Evolutionary conservation across 2,113 vertebrate genomes (phyloP).

Genomic region (Argyrosomus japonicus): DNA sequence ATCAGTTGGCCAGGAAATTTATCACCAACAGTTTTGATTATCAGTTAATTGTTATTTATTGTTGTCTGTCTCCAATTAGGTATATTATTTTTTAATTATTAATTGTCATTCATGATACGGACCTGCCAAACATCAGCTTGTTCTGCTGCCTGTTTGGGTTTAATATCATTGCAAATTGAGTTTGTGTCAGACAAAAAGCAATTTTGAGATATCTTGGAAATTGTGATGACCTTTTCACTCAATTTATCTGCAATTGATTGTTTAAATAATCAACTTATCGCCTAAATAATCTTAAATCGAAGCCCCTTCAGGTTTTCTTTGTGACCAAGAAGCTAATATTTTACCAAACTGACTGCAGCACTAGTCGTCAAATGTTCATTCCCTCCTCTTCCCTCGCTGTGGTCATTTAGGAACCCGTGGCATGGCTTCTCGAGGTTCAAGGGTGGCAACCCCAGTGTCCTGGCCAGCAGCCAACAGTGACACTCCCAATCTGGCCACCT

Average conservation of each 20-base stretch:
- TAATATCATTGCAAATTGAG: not conserved
- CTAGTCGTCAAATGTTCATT: conserved; percentile 29
- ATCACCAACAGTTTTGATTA: not conserved
- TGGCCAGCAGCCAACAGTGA: conserved; percentile 81
- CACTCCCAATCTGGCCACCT: conserved; percentile 84
- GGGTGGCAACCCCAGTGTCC: conserved; percentile 82
- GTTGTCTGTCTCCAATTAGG: no score
- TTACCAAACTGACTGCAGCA: not conserved
- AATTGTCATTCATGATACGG: no score
- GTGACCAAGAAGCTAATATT: conserved; percentile 13
- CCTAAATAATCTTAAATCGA: no score
- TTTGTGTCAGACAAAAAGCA: not conserved
- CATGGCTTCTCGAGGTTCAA: conserved; percentile 72
- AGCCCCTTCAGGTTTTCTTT: not conserved
- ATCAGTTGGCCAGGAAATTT: conserved; percentile 3
- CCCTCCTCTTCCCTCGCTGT: conserved; percentile 37
- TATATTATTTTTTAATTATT: no score
- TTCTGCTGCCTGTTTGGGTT: not conserved
- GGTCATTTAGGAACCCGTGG: conserved; percentile 76
- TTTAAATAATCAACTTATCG: no score
- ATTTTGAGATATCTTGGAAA: not conserved
- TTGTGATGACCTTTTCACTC: no score
- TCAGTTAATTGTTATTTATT: not conserved
- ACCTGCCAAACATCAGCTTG: not conserved
- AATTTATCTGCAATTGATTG: not conserved